Percentiles rank a stretch among this genome's conserved stretches.
These are phyloP conservation scores for Podiceps cristatus DNA, from an alignment of 2,113 vertebrate genomes.

Conservation along the genomic window DNA sequence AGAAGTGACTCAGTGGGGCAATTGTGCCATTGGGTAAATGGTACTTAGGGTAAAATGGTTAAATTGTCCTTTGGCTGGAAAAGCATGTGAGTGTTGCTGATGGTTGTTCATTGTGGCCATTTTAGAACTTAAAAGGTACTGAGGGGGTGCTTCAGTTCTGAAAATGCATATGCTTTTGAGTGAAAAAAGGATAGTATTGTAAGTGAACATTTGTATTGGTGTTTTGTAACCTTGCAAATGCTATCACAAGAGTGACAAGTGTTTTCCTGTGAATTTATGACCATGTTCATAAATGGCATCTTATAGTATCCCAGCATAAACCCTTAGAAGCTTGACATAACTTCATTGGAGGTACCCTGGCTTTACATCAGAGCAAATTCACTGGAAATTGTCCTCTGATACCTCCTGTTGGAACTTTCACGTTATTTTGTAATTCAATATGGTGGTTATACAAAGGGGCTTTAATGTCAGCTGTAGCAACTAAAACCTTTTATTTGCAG, in stretches of 20 bases:
- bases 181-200: neutral
- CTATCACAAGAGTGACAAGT: neutral
- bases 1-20: neutral
- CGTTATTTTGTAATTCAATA: neutral
- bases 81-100: neutral
- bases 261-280: neutral
- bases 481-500: neutral
- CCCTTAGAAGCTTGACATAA: neutral
- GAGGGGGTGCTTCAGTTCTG: neutral
- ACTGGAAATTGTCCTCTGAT: neutral
- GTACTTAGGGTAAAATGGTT: neutral
- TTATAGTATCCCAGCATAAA: neutral
- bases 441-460: neutral
- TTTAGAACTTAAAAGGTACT: neutral
- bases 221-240: neutral
- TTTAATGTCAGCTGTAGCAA: neutral
- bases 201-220: neutral
- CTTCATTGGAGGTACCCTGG: neutral
- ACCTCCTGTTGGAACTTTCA: neutral
- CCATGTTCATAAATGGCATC: neutral
- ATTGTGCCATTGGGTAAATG: neutral
- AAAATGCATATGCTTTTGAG: neutral
- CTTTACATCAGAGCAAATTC: neutral
- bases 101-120: neutral
- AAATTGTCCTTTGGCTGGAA: neutral